Percentiles rank a stretch among this genome's conserved stretches.
These are phyloP conservation scores for Urocolius indicus DNA, from an alignment of 2,113 vertebrate species.

Conservation along the genomic window DNA sequence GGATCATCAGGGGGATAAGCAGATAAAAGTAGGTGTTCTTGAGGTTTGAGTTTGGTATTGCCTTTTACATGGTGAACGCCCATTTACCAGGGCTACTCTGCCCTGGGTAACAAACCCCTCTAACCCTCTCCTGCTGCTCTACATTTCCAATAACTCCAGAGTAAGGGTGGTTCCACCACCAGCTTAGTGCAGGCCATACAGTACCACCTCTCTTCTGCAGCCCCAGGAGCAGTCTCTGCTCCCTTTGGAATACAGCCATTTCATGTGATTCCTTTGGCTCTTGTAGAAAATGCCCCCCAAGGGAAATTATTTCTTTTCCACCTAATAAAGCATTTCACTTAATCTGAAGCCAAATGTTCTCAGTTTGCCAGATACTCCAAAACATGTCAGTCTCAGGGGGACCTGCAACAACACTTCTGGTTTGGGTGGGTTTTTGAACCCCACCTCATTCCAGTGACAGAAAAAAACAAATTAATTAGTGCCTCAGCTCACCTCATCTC, in stretches of 20 bases:
- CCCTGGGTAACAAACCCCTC: not conserved
- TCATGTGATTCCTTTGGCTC: not conserved
- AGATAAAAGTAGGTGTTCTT: not conserved
- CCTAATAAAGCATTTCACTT: constrained; percentile 18
- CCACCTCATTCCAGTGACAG: not conserved
- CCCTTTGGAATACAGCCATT: not conserved
- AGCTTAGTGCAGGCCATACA: not conserved
- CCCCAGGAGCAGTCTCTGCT: accelerated
- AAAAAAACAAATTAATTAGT: not conserved
- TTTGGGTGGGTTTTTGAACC: not conserved
- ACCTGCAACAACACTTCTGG: not conserved
- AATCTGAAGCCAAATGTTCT: constrained; percentile 26
- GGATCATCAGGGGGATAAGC: not conserved
- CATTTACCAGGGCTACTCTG: accelerated
- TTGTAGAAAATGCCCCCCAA: not conserved
- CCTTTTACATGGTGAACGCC: not conserved
- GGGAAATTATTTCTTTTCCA: constrained; percentile 38
- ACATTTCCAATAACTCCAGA: not conserved
- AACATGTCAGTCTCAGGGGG: not conserved
- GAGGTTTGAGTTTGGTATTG: not conserved
- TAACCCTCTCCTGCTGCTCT: not conserved
- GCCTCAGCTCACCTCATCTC: not conserved
- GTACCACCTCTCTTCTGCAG: not conserved
- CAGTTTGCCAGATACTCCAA: not conserved
- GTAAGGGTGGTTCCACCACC: not conserved